phyloP scores from a whole-genome alignment of 2,888 invertebrate genomes.

The Pandemis heparana region DNA sequence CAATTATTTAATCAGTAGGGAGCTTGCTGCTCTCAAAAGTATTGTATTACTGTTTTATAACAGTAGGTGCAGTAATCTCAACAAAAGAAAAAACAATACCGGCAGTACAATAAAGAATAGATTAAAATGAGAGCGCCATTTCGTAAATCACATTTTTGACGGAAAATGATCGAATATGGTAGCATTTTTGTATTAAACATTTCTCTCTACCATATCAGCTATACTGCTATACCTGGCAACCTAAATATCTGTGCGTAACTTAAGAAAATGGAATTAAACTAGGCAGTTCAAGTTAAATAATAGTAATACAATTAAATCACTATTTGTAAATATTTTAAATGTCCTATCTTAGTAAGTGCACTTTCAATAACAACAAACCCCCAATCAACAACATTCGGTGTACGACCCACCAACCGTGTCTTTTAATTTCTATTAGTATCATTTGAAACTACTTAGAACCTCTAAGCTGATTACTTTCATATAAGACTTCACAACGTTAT shows the following conservation, averaged over 20 bases:
- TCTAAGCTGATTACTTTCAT: neutral
- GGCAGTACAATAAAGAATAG: no score
- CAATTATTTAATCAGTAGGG: neutral
- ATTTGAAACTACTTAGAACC: slow-evolving; percentile 8
- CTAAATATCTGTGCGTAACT: slow-evolving; percentile 21
- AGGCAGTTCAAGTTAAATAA: slow-evolving; percentile 41
- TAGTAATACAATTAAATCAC: slow-evolving; percentile 37
- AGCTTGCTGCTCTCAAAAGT: neutral
- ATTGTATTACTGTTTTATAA: neutral
- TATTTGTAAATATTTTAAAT: slow-evolving; percentile 19
- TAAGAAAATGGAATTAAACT: slow-evolving; percentile 29
- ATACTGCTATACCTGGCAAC: neutral
- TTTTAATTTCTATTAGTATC: neutral
- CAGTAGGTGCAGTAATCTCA: no score
- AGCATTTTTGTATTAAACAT: no score
- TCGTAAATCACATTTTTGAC: no score
- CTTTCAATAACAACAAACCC: slow-evolving; percentile 36
- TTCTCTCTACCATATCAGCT: neutral
- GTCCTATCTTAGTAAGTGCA: slow-evolving; percentile 40
- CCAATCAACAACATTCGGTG: slow-evolving; percentile 24
- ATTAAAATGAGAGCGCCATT: no score
- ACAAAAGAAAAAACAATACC: no score
- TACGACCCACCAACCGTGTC: neutral
- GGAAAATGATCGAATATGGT: no score
- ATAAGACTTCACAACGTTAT: neutral